A percentile compares a stretch with the other conserved stretches of the same genome.
These are phyloP conservation scores for Rhynchopsitta pachyrhyncha DNA, from an alignment of 2,113 vertebrate species.

Conservation along the genomic window DNA sequence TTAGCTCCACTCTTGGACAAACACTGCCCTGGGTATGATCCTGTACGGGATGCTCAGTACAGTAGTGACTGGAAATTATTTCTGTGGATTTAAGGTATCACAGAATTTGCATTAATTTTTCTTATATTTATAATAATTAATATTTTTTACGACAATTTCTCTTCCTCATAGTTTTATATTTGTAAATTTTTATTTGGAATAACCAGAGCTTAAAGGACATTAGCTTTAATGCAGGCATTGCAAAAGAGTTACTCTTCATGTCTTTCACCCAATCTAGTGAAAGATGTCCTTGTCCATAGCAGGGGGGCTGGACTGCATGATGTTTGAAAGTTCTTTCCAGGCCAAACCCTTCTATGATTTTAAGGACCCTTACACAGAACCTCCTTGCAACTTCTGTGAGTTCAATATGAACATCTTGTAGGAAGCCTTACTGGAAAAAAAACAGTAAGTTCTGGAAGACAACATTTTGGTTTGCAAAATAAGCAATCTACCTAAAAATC, in stretches of 20 bases:
- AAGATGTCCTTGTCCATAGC: neutral
- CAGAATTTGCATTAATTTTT: neutral
- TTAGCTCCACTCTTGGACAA: neutral
- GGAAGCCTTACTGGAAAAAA: neutral
- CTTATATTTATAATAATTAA: neutral
- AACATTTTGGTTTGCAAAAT: neutral
- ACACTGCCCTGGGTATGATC: neutral
- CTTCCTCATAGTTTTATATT: neutral
- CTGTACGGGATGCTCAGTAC: rapidly evolving
- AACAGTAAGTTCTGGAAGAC: neutral
- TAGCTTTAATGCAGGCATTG: neutral
- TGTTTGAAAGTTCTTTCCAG: neutral
- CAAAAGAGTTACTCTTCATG: neutral
- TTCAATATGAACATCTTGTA: neutral
- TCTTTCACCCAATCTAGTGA: neutral
- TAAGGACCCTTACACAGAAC: neutral
- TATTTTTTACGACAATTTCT: neutral
- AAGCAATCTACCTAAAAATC: neutral
- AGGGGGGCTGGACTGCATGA: neutral
- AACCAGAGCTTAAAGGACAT: slow-evolving; percentile 5
- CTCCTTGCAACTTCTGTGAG: neutral
- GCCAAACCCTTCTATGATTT: neutral
- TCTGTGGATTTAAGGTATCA: neutral
- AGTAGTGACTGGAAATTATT: neutral
- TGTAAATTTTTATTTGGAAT: neutral